Evolutionary conservation across 2,888 invertebrate genomes (phyloP).

Genomic region (Conistra vaccinii): DNA sequence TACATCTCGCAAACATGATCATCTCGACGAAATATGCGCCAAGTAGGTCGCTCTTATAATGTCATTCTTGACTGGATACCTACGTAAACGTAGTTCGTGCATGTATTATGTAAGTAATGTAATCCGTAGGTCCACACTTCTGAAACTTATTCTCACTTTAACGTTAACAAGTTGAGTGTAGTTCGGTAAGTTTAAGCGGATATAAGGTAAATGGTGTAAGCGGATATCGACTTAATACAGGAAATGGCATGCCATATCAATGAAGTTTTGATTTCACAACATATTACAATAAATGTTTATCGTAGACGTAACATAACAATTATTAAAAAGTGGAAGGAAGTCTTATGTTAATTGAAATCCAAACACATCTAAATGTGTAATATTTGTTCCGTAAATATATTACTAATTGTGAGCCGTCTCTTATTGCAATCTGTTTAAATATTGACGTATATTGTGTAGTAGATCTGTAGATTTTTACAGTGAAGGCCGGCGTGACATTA

Average conservation of each 20-base stretch:
- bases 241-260: constrained; percentile 28
- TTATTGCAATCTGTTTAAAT: constrained; percentile 33
- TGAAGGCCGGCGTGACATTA: constrained; percentile 44
- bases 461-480: neutral
- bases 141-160: constrained; percentile 64
- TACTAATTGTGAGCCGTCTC: neutral
- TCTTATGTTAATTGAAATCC: constrained; percentile 28
- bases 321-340: constrained; percentile 11
- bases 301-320: constrained; percentile 10
- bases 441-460: constrained; percentile 43
- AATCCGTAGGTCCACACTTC: constrained; percentile 52
- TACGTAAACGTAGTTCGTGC: constrained; percentile 74
- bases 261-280: constrained; percentile 34
- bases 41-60: constrained; percentile 70
- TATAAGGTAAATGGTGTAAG: constrained; percentile 10
- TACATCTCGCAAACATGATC: constrained; percentile 56
- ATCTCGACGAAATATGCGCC: constrained; percentile 58
- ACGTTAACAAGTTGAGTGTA: constrained; percentile 32
- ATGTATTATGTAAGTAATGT: constrained; percentile 64
- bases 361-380: constrained; percentile 28
- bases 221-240: constrained; percentile 39
- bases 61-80: constrained; percentile 70
- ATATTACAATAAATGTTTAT: constrained; percentile 11
- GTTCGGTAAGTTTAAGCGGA: constrained; percentile 43
- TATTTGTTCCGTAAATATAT: constrained; percentile 19